These are phyloP conservation scores for Phaethon lepturus DNA, from an alignment of 2,113 vertebrate genomes.

Conservation along the genomic window DNA sequence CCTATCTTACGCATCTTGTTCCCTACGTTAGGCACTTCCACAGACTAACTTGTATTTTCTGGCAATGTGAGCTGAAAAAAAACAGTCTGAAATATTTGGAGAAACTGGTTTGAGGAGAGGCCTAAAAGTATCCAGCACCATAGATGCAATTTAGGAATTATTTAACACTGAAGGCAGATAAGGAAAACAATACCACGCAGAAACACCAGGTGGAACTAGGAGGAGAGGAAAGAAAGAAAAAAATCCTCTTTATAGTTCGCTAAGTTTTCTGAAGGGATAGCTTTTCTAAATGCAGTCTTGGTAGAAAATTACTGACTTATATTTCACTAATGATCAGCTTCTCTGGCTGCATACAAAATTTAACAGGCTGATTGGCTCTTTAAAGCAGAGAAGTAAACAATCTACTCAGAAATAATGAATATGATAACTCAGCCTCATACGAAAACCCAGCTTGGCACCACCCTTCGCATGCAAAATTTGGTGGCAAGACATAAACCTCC, in stretches of 20 bases:
- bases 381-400: neutral
- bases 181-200: conserved; percentile 17
- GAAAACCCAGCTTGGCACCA: neutral
- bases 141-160: neutral
- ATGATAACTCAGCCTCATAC: neutral
- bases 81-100: neutral
- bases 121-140: neutral
- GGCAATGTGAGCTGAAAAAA: neutral
- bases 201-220: conserved; percentile 17
- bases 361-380: neutral
- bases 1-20: neutral
- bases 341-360: neutral
- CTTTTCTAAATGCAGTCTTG: neutral
- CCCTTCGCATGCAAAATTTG: neutral
- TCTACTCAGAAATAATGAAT: neutral
- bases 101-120: neutral
- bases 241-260: neutral
- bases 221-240: neutral
- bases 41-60: neutral
- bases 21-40: neutral
- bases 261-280: neutral
- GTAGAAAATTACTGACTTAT: neutral
- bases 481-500: neutral
- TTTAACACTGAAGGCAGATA: neutral
- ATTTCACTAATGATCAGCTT: neutral